Evolutionary conservation across 1,140 invertebrate genomes (phyloP).

Genomic region (Magallana angulata): DNA sequence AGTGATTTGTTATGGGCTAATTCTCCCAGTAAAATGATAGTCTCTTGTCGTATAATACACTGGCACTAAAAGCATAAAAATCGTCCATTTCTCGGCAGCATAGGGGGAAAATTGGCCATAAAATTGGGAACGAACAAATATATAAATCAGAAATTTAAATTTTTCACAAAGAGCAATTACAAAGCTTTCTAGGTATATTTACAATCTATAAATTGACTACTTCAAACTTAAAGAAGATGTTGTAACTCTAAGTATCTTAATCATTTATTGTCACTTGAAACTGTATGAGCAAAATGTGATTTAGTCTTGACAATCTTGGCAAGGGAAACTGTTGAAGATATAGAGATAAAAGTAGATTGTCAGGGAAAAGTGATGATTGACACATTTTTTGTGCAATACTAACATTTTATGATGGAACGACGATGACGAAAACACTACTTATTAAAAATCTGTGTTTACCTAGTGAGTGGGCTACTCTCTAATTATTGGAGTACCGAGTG

Average conservation of each 20-base stretch:
- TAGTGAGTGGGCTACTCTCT: background rate
- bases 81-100: conserved; percentile 8
- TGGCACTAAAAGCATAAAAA: conserved; percentile 16
- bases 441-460: conserved; percentile 16
- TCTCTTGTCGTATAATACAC: background rate
- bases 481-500: conserved; percentile 24
- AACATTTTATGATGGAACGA: background rate
- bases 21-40: conserved; percentile 25
- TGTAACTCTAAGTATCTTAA: background rate
- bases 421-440: background rate
- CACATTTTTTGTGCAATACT: background rate
- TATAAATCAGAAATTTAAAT: conserved; percentile 33
- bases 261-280: conserved; percentile 30
- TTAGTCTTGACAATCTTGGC: background rate
- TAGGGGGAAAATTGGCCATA: background rate
- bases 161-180: conserved; percentile 28
- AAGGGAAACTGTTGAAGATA: background rate
- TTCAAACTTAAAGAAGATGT: conserved; percentile 22
- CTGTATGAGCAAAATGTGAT: conserved; percentile 17
- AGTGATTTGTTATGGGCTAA: conserved; percentile 37
- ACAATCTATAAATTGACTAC: conserved; percentile 36
- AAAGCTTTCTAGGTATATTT: conserved; percentile 21
- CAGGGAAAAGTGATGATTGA: conserved; percentile 1
- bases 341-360: background rate
- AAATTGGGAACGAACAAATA: conserved; percentile 25